Evolutionary conservation across 2,888 invertebrate genomes (phyloP).

Genomic region (Bruchidius siliquastri): DNA sequence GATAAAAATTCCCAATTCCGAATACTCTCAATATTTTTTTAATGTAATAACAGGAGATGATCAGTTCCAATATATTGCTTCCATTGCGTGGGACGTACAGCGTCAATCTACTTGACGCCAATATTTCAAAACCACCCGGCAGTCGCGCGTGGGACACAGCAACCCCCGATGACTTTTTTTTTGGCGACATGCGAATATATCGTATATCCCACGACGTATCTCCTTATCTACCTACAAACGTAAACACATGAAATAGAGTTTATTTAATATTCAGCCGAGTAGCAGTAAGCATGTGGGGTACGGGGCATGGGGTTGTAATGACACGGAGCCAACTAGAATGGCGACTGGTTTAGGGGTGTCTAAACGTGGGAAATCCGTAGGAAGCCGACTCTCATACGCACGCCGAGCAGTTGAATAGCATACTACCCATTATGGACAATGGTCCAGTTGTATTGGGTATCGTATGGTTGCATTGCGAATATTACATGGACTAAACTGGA

Average conservation of each 20-base stretch:
- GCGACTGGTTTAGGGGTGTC: constrained; percentile 40
- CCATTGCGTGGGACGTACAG: too few species aligned
- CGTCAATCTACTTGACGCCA: too few species aligned
- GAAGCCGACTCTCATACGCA: constrained; percentile 43
- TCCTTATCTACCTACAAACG: not conserved
- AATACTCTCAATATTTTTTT: too few species aligned
- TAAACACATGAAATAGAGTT: not conserved
- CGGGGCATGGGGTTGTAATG: constrained; percentile 33
- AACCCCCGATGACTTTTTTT: not conserved
- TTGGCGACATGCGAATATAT: not conserved
- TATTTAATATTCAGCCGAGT: not conserved
- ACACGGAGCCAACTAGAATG: constrained; percentile 20
- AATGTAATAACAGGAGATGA: too few species aligned
- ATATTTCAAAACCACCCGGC: too few species aligned
- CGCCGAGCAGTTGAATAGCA: constrained; percentile 19
- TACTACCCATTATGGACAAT: not conserved
- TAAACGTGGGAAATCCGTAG: constrained; percentile 45
- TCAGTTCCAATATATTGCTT: too few species aligned
- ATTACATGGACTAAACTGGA: too few species aligned
- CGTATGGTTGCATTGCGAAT: too few species aligned
- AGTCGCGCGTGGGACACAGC: not conserved
- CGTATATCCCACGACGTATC: not conserved
- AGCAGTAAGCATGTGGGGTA: constrained; percentile 22
- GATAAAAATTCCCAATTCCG: too few species aligned
- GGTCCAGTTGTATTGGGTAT: not conserved